A percentile compares a stretch with the other conserved stretches of the same genome.
phyloP scores from a whole-genome alignment of 1,140 invertebrate species.

The Bombus vancouverensis region DNA sequence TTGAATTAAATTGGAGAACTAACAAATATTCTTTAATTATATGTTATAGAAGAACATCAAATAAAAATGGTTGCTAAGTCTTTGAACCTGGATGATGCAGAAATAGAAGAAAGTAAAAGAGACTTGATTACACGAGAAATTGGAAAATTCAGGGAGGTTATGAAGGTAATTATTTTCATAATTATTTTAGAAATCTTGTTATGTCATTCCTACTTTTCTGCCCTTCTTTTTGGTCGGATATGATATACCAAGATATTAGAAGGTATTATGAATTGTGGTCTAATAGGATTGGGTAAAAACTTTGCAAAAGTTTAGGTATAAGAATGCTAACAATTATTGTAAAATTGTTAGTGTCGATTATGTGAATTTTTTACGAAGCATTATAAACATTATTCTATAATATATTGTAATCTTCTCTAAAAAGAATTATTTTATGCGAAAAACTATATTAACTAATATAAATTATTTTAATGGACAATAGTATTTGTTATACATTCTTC shows the following conservation, averaged over 20 bases:
- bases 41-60: conserved; percentile 84
- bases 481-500: conserved; percentile 11
- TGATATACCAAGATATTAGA: conserved; percentile 48
- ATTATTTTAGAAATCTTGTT: conserved; percentile 55
- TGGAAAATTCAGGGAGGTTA: conserved; percentile 97
- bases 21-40: conserved; percentile 32
- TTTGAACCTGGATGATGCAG: conserved; percentile 89
- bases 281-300: conserved; percentile 43
- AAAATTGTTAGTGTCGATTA: conserved; percentile 28
- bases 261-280: conserved; percentile 39
- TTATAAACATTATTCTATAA: conserved; percentile 57
- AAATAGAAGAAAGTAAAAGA: conserved; percentile 98
- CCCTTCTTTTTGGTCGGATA: conserved; percentile 48
- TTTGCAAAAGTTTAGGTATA: conserved; percentile 24
- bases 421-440: neutral
- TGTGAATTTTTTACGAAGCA: conserved; percentile 50
- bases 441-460: neutral
- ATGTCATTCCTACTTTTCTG: conserved; percentile 49
- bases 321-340: conserved; percentile 26
- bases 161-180: conserved; percentile 90
- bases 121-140: conserved; percentile 97
- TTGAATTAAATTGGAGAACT: neutral
- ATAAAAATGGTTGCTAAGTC: conserved; percentile 84
- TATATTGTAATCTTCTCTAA: neutral
- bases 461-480: neutral